phyloP scores from a whole-genome alignment of 2,113 vertebrate species.

The Calidris pygmaea region DNA sequence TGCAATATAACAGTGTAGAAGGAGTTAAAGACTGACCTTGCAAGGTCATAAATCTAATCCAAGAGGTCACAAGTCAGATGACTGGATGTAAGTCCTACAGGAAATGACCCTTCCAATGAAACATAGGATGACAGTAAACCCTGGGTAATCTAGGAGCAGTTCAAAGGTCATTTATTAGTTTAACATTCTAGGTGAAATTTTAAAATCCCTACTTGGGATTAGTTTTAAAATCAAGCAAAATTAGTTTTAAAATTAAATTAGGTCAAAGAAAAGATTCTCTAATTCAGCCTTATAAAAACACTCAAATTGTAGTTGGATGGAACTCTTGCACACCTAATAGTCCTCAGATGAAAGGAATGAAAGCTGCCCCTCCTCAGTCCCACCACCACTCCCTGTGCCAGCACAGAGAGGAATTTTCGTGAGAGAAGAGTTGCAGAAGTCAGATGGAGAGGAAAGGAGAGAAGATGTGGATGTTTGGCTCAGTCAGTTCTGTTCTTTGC shows the following conservation, averaged over 20 bases:
- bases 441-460: neutral
- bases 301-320: neutral
- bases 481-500: neutral
- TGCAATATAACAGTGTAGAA: constrained; percentile 6
- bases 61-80: constrained; percentile 42
- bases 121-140: neutral
- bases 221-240: neutral
- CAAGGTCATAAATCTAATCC: constrained; percentile 41
- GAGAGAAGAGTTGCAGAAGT: neutral
- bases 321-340: neutral
- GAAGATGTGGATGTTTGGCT: neutral
- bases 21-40: constrained; percentile 21
- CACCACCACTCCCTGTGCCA: neutral
- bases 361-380: neutral
- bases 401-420: neutral
- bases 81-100: constrained; percentile 28
- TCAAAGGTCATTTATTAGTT: constrained; percentile 7
- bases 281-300: neutral
- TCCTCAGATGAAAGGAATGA: neutral
- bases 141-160: neutral
- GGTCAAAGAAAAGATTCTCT: neutral
- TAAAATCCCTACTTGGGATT: neutral
- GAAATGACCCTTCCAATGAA: constrained; percentile 44
- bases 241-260: neutral
- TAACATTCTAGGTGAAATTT: neutral